Evolutionary conservation across 2,113 vertebrate species (phyloP).

Genomic region (Rhadina sibilatrix): DNA sequence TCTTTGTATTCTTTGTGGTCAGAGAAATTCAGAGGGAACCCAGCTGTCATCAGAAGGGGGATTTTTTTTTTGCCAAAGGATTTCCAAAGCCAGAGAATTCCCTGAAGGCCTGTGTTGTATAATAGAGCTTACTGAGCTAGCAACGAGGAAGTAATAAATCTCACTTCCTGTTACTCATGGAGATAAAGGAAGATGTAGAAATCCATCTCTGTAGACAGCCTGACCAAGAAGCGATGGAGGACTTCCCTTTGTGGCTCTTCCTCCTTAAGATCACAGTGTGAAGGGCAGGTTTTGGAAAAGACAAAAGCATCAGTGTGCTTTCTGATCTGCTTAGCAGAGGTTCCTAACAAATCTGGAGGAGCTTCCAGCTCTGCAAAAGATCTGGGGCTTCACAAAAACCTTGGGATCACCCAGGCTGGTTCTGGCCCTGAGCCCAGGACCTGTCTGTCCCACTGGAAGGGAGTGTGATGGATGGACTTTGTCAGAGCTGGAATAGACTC

Average conservation of each 20-base stretch:
- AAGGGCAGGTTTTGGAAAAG: not conserved
- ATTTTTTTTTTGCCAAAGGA: not conserved
- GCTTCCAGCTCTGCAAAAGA: not conserved
- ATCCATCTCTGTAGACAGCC: not conserved
- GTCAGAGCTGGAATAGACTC: not conserved
- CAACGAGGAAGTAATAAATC: not conserved
- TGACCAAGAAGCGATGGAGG: not conserved
- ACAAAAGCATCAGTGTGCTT: not conserved
- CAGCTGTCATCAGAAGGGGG: not conserved
- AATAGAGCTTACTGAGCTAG: not conserved
- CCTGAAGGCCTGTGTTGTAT: not conserved
- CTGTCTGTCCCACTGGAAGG: not conserved
- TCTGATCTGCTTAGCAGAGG: not conserved
- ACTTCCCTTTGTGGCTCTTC: not conserved
- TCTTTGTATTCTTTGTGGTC: accelerated
- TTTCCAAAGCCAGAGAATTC: not conserved
- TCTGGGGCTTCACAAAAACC: accelerated
- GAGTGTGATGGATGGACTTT: not conserved
- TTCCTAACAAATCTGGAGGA: not conserved
- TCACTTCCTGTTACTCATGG: slow-evolving; percentile 3
- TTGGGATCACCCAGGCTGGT: not conserved
- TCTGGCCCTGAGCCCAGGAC: not conserved
- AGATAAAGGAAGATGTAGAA: not conserved
- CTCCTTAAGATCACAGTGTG: not conserved
- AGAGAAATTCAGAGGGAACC: not conserved